Base-by-base conservation (phyloP, 2,888 invertebrate species). In the Cheilosia pagana region DNA sequence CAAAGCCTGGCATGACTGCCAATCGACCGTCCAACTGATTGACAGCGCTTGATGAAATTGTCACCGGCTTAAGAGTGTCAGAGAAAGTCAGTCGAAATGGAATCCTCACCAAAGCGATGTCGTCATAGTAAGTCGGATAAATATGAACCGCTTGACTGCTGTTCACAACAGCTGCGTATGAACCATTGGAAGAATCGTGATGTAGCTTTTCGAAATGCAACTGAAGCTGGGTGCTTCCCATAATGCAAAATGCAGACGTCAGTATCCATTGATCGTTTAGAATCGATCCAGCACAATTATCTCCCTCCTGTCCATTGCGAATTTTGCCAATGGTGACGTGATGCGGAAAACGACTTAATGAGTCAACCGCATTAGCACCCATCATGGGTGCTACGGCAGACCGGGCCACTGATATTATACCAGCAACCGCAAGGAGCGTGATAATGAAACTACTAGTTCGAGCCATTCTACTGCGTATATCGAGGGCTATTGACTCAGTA, bases 281-380 rank as follows among this genome's bases (percentile, higher is more conserved):
- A 12, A 87, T 86, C n/a, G 86, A 86, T 23, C 86, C 87, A 4
- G 43, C 48, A 23, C 81, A 83, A 0, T 10, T 3, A 35, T 35
- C 12, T 12, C 0, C 3, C 35, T 35, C 3, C 0, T 1, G 1
- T 28, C 14, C 19, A n/a, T 2, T 12, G 16, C 1, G 10, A 39
- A 12, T 6, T 1, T 31, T 41, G 25, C 59, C 41, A 10, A 83
- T 83, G 5, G 19, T 67, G 0, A 87, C 87, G 16, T 83, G 62
- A 55, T 86, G 83, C 1, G 87, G 83, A 21, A 83, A 86, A 19
- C 78, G 60, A n/a, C 52, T 41, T 12, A 87, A 39, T 1, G 86
- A 81, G 45, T 87, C 81, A 23, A 71, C 67, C 19, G 57, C 16
- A n/a, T 41, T 39, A 0, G 81, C 81, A 45, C 60, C 48, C 16